Evolutionary conservation across 2,888 invertebrate species (phyloP).

Genomic region (Microdon myrmicae): DNA sequence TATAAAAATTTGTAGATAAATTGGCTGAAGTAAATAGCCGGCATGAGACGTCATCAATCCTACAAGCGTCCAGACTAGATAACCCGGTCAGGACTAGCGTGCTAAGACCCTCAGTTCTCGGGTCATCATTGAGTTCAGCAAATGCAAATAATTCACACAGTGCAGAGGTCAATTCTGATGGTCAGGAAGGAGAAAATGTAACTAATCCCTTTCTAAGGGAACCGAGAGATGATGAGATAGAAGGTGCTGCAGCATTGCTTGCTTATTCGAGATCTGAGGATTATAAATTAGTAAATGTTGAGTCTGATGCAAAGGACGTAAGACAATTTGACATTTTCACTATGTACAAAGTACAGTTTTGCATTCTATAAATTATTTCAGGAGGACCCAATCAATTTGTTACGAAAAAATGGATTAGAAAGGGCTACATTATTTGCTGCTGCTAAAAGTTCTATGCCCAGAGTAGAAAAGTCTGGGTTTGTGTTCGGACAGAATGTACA

Average conservation of each 20-base stretch:
- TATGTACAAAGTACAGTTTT: background rate
- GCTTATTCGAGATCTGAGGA: too few relatives aligned
- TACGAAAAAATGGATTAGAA: conserved; percentile 64
- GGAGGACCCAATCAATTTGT: conserved; percentile 62
- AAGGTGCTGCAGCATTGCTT: conserved; percentile 26
- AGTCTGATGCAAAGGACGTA: conserved; percentile 55
- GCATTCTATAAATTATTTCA: conserved; percentile 23
- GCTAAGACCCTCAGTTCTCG: conserved; percentile 61
- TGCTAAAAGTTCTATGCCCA: conserved; percentile 62
- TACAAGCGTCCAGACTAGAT: conserved; percentile 61
- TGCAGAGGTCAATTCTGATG: conserved; percentile 31
- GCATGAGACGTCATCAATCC: conserved; percentile 55
- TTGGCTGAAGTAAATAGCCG: conserved; percentile 64
- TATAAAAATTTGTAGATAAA: conserved; percentile 61
- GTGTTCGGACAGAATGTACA: conserved; percentile 93
- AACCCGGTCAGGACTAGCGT: conserved; percentile 57
- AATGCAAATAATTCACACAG: conserved; percentile 54
- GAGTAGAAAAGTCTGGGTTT: conserved; percentile 74
- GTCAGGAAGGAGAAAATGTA: conserved; percentile 42
- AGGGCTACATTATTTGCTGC: conserved; percentile 63
- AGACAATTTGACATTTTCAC: background rate
- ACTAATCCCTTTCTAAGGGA: conserved; percentile 64
- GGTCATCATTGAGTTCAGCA: conserved; percentile 58
- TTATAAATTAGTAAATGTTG: conserved; percentile 45
- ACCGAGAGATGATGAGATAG: conserved; percentile 55